Base-by-base conservation (phyloP, 64 coral and sea anemone species). In the Pachyseris speciosa region DNA sequence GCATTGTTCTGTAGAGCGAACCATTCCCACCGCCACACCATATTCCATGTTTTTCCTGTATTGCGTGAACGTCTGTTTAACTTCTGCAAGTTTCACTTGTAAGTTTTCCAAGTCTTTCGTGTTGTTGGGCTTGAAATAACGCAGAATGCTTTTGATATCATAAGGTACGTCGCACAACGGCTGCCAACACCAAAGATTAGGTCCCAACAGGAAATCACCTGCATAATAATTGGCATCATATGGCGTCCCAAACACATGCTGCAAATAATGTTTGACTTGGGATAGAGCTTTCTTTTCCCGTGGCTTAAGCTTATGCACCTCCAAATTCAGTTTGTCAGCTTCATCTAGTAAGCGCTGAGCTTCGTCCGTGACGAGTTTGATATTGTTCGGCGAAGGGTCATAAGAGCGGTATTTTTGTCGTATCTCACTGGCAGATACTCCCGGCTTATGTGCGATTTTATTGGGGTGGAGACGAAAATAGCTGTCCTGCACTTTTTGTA, bases 161-260 rank as follows among this genome's bases (percentile, higher is more conserved):
- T 22, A 52, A 3, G 57, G 57, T 11, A 88, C 76, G 7, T 70
- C 5, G 50, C 89, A 96, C 17, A 96, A 66, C 3, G 76, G 68
- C 29, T 96, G 90, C 94, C 94, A 96, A 47, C 94, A 92, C 83
- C 89, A 96, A 15, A 96, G n/a, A 64, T 93, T 96, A 0, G 94
- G 94, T 7, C 94, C 94, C 52, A 96, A 25, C 32, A 93, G 87
- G 78, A 84, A 96, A 55, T 96, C 94, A 19, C 94, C 94, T 1
- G 86, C 70, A 49, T 96, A 96, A 60, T 96, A 96, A 19, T 96
- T 96, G 2, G 44, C 70, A 39, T 93, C 95, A 70, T 85, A 93
- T 10, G 91, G 85, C 16, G 30, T 78, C 9, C 95, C 95, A 72
- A 97, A 97, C 3, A 80, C 55, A 17, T 93, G 91, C n/a, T 90